Evolutionary conservation across 1,140 invertebrate genomes (phyloP), one percentile per base, ranked within the genome.

Genomic region (Ganaspis sp.): DNA sequence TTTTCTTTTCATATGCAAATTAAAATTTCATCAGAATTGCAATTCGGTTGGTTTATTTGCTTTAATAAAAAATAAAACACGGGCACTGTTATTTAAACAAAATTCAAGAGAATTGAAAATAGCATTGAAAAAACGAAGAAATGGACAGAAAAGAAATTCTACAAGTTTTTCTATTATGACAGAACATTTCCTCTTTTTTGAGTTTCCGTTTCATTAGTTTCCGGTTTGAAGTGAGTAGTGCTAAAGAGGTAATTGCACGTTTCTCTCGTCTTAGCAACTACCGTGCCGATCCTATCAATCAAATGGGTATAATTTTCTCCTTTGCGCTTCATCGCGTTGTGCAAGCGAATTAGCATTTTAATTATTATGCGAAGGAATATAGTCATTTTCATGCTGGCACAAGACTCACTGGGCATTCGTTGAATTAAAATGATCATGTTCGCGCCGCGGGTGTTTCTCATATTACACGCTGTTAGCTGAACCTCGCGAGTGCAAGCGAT

Each of bases 391-490:
- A 64, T 64, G 26, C 58, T 64, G 58, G 4, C 23, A 15, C 9
- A 64, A 64, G 23, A 15, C 23, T 15, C 58, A 29, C 58, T n/a
- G 23, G 29, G 15, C 58, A 64, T 64, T 64, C 1, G 23, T n/a
- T 34, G 58, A 23, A 64, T 34, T 64, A 64, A 64, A 64, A 64
- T 64, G 58, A 64, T 64, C 58, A 29, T 64, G 58, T 64, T 64
- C 58, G 23, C 58, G 26, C 58, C 58, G 12, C 58, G 58, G 58
- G 58, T 64, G 58, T 29, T 26, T 64, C 23, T 64, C 23, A 64
- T 64, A 64, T 64, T 64, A 64, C 58, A 64, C 23, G 23, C 26
- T 64, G 26, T 64, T 29, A 64, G 23, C 1, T 12, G 23, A 12
- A 64, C 9, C 6, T 64, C 23, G 23, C 26, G 23, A 64, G 58